Evolutionary conservation across 2,113 vertebrate genomes (phyloP), one percentile per base, ranked within the genome.

Genomic region (Acanthisitta chloris): DNA sequence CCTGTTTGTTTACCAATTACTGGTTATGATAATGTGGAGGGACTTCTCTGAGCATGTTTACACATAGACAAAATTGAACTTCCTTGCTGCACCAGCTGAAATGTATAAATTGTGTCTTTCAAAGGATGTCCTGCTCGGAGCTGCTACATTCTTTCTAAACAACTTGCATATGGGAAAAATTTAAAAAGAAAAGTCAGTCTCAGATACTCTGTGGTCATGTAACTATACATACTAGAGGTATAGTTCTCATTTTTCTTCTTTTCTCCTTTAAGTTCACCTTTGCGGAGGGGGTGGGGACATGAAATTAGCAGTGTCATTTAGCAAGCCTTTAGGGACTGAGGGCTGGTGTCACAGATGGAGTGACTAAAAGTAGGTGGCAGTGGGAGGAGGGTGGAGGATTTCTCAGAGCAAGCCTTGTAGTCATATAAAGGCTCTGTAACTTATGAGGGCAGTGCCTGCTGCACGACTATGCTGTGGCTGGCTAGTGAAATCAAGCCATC

Each of bases 401-500:
- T 76, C 58, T 80, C 48, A 46, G 5, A 55, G 65, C 25, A 66
- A 69, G 46, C 20, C 31, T 18, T 38, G 49, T 15, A 49, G 58
- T 36, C 64, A n/a, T 28, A 1, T 33, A 25, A 43, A 67, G 43
- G 43, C 36, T 46, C 3, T 0, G 12, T 4, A 24, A 4, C 24
- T 54, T 11, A 7, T 0, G 1, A 45, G 26, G 28, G 45, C 24
- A 64, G 45, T 1, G 0, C n/a, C 9, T 8, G 14, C 66, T 85
- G 74, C 26, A 7, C 33, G 40, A 18, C 28, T 14, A 3, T 6
- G 25, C 48, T 31, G 62, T 17, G 61, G 26, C 65, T 71, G 59
- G 29, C 73, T 71, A 25, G n/a, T 43, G 19, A 59, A 58, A 80
- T 42, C 23, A 49, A 78, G 7, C 15, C 69, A 16, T 26, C 57